Conservation (phyloP, 2,113 vertebrate species). For the Dicerorhinus sumatrensis region DNA sequence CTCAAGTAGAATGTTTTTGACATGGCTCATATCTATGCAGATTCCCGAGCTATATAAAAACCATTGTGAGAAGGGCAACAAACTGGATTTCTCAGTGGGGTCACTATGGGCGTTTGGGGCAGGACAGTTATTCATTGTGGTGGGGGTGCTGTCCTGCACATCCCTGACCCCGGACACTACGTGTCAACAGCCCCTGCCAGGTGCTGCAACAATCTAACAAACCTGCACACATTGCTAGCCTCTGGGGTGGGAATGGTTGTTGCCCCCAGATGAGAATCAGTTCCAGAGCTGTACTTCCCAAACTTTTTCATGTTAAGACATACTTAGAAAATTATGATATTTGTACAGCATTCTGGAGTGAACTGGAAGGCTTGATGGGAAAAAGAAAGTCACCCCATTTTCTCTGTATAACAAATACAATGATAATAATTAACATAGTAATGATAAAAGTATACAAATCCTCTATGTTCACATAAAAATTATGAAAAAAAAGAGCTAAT, state of each 20-base stretch:
- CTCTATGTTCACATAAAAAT: not conserved
- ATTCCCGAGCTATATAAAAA: not conserved
- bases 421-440: too few species aligned
- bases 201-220: accelerated
- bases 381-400: not conserved
- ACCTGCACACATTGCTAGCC: accelerated
- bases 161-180: not conserved
- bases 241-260: accelerated
- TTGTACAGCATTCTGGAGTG: not conserved
- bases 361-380: not conserved
- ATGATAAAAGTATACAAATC: not conserved
- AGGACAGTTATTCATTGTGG: accelerated
- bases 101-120: not conserved
- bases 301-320: accelerated
- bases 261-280: too few species aligned
- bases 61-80: too few species aligned
- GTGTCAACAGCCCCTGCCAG: not conserved
- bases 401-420: not conserved
- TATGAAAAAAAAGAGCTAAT: not conserved
- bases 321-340: not conserved
- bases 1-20: not conserved
- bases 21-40: accelerated
- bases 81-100: accelerated
- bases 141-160: not conserved
- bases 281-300: not conserved